phyloP scores from a whole-genome alignment of 2,797 vertebrate genomes.

The Hephaestus fuliginosus region DNA sequence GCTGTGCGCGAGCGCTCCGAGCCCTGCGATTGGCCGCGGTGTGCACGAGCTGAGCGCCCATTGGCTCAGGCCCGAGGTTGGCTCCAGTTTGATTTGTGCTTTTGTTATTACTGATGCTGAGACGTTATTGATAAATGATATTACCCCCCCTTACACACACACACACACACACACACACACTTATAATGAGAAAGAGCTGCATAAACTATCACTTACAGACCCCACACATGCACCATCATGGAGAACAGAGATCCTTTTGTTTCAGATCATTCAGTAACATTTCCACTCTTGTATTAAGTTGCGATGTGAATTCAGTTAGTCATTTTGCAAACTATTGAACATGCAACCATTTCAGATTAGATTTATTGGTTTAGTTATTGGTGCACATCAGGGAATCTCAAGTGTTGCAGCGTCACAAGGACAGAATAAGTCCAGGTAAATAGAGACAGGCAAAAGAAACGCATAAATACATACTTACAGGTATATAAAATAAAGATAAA shows the following conservation, averaged over 20 bases:
- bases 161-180: not conserved
- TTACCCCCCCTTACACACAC: slow-evolving; percentile 15
- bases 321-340: not conserved
- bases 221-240: not conserved
- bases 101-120: slow-evolving; percentile 80
- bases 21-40: slow-evolving; percentile 77
- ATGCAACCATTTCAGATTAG: no score
- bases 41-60: slow-evolving; percentile 64
- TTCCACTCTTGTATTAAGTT: not conserved
- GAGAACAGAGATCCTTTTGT: slow-evolving; percentile 6
- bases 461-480: not conserved
- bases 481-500: not conserved
- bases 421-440: no score
- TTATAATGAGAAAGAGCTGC: slow-evolving; percentile 45
- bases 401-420: no score
- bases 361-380: no score
- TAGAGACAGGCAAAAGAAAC: not conserved
- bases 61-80: slow-evolving; percentile 74
- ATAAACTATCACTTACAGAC: slow-evolving; percentile 33
- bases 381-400: no score
- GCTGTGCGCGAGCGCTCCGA: slow-evolving; percentile 47
- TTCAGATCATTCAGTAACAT: slow-evolving; percentile 1
- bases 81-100: slow-evolving; percentile 84
- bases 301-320: not conserved
- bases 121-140: slow-evolving; percentile 81